A percentile compares a stretch with the other conserved stretches of the same genome.
Evolutionary conservation across 2,888 invertebrate species (phyloP).

Genomic region (Drosophila flavopinicola): DNA sequence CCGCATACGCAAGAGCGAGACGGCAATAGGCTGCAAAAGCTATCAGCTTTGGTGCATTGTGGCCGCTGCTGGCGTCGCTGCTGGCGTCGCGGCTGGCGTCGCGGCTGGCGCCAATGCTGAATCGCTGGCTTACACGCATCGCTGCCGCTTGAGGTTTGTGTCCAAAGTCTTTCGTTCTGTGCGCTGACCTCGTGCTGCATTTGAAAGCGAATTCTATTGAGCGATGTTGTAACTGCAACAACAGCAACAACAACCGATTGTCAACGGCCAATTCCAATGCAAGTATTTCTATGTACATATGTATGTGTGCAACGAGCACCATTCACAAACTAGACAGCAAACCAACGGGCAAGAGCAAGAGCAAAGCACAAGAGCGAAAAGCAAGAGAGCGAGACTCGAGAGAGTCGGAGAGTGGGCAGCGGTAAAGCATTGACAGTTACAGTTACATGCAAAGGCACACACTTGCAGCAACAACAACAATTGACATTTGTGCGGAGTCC

Average conservation of each 20-base stretch:
- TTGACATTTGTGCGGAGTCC: neutral
- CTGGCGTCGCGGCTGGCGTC: slow-evolving; percentile 1
- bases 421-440: slow-evolving; percentile 6
- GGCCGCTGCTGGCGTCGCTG: neutral
- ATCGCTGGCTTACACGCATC: slow-evolving; percentile 48
- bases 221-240: slow-evolving; percentile 18
- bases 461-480: neutral
- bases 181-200: slow-evolving; percentile 69
- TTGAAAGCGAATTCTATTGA: slow-evolving; percentile 36
- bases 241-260: slow-evolving; percentile 16
- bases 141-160: slow-evolving; percentile 61
- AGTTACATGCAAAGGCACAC: neutral
- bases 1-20: neutral
- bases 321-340: slow-evolving; percentile 29
- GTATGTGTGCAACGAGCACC: slow-evolving; percentile 7
- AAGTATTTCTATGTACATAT: neutral
- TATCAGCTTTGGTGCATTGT: slow-evolving; percentile 1
- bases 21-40: neutral
- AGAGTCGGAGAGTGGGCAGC: too few species aligned
- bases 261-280: slow-evolving; percentile 8
- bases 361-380: neutral
- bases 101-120: slow-evolving; percentile 1
- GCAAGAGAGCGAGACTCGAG: too few species aligned
- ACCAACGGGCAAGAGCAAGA: neutral
- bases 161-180: slow-evolving; percentile 71